Evolutionary conservation across 2,888 invertebrate genomes (phyloP).

Genomic region (Julus scandinavius): DNA sequence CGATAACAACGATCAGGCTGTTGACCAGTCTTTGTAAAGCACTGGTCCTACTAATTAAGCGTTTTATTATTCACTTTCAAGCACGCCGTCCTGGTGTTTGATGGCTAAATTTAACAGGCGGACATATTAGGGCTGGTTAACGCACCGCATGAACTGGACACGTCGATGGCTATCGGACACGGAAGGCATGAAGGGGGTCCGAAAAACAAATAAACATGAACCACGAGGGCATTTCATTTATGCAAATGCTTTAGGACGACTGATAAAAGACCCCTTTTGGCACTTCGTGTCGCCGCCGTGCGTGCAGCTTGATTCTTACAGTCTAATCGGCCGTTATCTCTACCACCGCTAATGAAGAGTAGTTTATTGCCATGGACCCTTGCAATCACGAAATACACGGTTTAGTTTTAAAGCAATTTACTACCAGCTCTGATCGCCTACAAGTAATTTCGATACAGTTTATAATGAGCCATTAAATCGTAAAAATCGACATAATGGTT

Average conservation of each 20-base stretch:
- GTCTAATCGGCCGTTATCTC: not conserved
- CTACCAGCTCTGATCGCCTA: not conserved
- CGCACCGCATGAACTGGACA: not conserved
- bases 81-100: not conserved
- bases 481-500: not conserved
- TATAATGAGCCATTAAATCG: not conserved
- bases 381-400: not conserved
- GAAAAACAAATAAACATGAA: too few relatives aligned
- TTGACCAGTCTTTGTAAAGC: not conserved
- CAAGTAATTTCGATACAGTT: not conserved
- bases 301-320: not conserved
- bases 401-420: not conserved
- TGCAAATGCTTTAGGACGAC: not conserved
- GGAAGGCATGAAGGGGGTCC: too few relatives aligned
- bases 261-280: not conserved
- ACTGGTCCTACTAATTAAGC: not conserved
- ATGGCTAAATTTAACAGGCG: not conserved
- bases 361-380: not conserved
- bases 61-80: constrained; percentile 1
- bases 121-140: too few relatives aligned
- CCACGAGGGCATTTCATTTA: not conserved
- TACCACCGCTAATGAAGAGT: not conserved
- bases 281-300: not conserved
- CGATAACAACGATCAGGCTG: not conserved
- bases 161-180: not conserved